Base-by-base conservation (phyloP, 2,113 vertebrate genomes). In the Copsychus sechellarum region DNA sequence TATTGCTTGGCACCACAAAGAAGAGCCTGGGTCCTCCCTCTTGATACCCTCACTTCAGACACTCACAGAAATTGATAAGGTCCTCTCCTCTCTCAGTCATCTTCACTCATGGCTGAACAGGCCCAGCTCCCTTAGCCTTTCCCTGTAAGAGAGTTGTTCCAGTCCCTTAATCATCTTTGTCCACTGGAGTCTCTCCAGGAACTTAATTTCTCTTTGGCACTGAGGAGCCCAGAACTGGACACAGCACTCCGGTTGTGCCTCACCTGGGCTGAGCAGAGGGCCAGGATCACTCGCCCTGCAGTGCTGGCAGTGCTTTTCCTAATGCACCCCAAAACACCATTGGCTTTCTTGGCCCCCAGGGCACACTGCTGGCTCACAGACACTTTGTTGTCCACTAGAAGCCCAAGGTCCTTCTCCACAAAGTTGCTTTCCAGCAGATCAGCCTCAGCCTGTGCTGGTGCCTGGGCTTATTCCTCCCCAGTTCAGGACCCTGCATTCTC, bases 211-310 rank as follows among this genome's bases (percentile, higher is more conserved):
- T 53, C 26, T 5, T 22, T 43, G 53, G 47, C n/a, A 0, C 40
- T 14, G 74, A 47, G 48, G 36, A 78, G 23, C 19, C 38, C 56
- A 54, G 29, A 62, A 29, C 11, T 70, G 56, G 40, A 28, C 58
- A 38, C 12, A 28, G 36, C 36, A 8, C 47, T 33, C 38, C n/a
- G 33, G 18, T 11, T 14, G 12, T 22, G 23, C 28, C 45, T 60
- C 11, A 14, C 18, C 22, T 15, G 47, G 12, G 14, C 84, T 11
- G 4, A 33, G 14, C 5, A 53, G 23, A 61, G 10, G 9, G 11
- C 0, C 14, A 47, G 12, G 24, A 62, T 47, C 48, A 29, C 5
- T 3, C 3, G 3, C 13, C 28, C 9, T 1, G 1, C 0, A 10
- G 29, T 54, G 13, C 56, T 71, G 47, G 3, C 29, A 25, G 1